These are phyloP conservation scores for Macrosoma leucophasiata DNA, from an alignment of 2,888 invertebrate species.

Conservation along the genomic window DNA sequence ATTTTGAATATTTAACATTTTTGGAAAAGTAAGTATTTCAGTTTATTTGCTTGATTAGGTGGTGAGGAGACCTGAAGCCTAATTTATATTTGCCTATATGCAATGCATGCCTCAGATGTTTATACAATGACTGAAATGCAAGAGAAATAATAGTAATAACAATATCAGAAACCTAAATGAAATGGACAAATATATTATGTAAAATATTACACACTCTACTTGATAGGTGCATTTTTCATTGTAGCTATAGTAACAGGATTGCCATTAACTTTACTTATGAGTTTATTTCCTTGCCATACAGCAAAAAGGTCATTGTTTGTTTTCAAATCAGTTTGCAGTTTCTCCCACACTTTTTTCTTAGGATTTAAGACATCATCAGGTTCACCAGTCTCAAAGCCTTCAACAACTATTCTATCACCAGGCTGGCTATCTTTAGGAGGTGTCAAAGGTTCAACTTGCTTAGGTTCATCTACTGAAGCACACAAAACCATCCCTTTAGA, in stretches of 20 bases:
- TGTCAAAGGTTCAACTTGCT: slow-evolving; percentile 88
- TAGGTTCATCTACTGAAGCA: slow-evolving; percentile 87
- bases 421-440: slow-evolving; percentile 85
- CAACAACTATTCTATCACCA: slow-evolving; percentile 89
- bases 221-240: slow-evolving; percentile 88
- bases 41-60: no score
- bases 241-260: slow-evolving; percentile 84
- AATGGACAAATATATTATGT: no score
- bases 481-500: slow-evolving; percentile 97
- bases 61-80: no score
- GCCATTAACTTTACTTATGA: slow-evolving; percentile 82
- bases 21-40: no score
- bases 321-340: slow-evolving; percentile 86
- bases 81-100: no score
- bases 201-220: no score
- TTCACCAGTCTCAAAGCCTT: slow-evolving; percentile 85
- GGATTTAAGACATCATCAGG: slow-evolving; percentile 94
- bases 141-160: no score
- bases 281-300: slow-evolving; percentile 89
- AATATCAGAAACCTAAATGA: no score
- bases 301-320: slow-evolving; percentile 83
- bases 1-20: no score
- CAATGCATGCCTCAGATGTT: no score
- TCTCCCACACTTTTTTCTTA: slow-evolving; percentile 98
- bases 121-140: no score